A percentile compares a stretch with the other conserved stretches of the same genome.
These are phyloP conservation scores for Yponomeuta sedellus DNA, from an alignment of 2,888 invertebrate genomes.

Conservation along the genomic window DNA sequence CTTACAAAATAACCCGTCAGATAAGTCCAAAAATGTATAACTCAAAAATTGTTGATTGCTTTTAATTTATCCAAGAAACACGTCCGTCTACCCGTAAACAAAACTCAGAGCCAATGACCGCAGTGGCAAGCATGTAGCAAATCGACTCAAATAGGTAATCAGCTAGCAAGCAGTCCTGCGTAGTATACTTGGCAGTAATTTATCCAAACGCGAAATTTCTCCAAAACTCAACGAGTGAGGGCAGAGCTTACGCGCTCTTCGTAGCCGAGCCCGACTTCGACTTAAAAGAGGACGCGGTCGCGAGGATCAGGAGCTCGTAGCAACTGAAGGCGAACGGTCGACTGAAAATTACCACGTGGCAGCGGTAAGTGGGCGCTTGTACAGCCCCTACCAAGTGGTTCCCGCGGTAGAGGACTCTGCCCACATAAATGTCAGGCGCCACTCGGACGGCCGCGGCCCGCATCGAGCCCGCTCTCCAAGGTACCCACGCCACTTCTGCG, in stretches of 20 bases:
- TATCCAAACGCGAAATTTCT: neutral
- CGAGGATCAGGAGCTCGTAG: conserved; percentile 53
- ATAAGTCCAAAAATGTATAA: no score
- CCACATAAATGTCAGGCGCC: conserved; percentile 39
- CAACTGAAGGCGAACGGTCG: conserved; percentile 62
- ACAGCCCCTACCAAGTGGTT: conserved; percentile 48
- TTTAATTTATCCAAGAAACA: no score
- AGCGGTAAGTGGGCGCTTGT: conserved; percentile 45
- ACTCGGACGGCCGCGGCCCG: conserved; percentile 42
- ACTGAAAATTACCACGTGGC: conserved; percentile 57
- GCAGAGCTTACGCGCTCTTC: neutral
- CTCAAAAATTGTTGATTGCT: no score
- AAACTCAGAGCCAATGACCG: no score
- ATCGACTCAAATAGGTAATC: no score
- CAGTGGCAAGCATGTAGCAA: no score
- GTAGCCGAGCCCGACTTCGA: neutral
- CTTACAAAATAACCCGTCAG: no score
- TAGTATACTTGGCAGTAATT: no score
- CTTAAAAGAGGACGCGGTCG: conserved; percentile 15
- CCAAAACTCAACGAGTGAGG: neutral
- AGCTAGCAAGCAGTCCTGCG: no score
- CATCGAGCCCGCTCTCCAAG: conserved; percentile 42
- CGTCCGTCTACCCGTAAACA: no score
- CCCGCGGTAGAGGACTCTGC: conserved; percentile 46
- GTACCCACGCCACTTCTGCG: conserved; percentile 47